phyloP scores from a whole-genome alignment of 2,113 vertebrate species.

The Physeter macrocephalus region DNA sequence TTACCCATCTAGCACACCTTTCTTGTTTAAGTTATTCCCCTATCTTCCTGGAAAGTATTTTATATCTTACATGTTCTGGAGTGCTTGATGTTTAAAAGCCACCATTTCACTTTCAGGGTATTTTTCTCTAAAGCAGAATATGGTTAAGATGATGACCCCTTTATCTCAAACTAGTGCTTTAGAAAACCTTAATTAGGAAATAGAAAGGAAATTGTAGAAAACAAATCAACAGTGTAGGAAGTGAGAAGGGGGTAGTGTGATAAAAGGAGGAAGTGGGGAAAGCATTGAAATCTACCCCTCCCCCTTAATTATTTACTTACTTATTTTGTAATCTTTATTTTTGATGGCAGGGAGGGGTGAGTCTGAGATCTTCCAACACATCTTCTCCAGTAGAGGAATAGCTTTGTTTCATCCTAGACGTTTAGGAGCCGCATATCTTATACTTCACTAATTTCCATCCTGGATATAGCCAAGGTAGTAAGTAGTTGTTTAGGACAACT shows the following conservation, averaged over 20 bases:
- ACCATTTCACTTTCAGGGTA: neutral
- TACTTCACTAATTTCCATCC: neutral
- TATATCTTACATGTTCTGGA: neutral
- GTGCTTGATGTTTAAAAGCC: constrained; percentile 2
- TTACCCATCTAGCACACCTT: neutral
- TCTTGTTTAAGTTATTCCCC: neutral
- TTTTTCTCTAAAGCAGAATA: constrained; percentile 19
- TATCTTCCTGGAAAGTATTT: neutral
- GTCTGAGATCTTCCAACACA: neutral
- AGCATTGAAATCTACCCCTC: neutral
- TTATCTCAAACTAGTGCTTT: neutral
- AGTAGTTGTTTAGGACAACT: neutral
- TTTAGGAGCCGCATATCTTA: neutral
- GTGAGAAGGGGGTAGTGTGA: neutral
- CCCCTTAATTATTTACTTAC: neutral
- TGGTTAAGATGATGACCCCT: neutral
- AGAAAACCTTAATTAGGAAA: neutral
- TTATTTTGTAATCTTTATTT: constrained; percentile 15
- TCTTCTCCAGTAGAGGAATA: neutral
- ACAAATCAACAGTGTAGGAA: neutral
- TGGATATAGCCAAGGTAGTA: neutral
- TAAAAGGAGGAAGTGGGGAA: constrained; percentile 29
- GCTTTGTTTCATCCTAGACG: neutral
- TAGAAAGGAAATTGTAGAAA: neutral
- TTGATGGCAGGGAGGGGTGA: neutral